Base-by-base conservation (phyloP, 2,888 invertebrate genomes). In the Dione vanillae region DNA sequence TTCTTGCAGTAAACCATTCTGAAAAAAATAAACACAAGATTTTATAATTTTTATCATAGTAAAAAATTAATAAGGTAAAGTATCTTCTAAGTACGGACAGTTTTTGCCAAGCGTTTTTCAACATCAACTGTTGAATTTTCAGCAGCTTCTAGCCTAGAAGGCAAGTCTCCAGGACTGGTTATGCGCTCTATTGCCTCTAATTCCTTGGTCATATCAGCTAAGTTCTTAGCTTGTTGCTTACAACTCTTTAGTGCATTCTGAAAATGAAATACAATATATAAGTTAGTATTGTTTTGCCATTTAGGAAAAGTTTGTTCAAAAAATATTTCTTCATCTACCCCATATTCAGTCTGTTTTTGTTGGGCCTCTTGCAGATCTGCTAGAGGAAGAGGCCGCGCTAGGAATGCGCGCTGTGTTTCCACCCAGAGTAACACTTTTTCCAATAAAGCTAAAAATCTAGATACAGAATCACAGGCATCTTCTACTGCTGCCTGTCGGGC, bases 191-290 rank as follows among this genome's bases (percentile, higher is more conserved):
- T 97, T 71, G 95, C 94, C 82, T 97, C 97, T 83, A 98, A 94
- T 89, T 98, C 98, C 86, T 97, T 97, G 65, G 96, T 96, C 98
- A 98, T 98, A 86, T 98, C 98, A 80, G 96, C 96, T 83, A 98
- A 93, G 86, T 97, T 96, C 89, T 97, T 97, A 77, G 96, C 96
- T 84, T 97, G 96, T 82, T 96, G 95, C 90, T 97, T 98, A 91
- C 97, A 97, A 90, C 96, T 97, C 92, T 98, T 98, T 77, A 97
- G 96, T 84, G 97, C 97, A 85, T 95, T 96, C 96, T 97, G 92
- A 74, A 79, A 73, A 76, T 77, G 58, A 61, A 64, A 47, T 59
- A 54, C 1, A 16, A 47, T n/a, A 27, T 56, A 58, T 54, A 58
- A 0, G 19, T 35, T 27, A 58, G 45, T 37, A 47, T 19, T 51